Evolutionary conservation across 2,888 invertebrate species (phyloP), one percentile per base, ranked within the genome.

Genomic region (Dicranocentrus wangi): DNA sequence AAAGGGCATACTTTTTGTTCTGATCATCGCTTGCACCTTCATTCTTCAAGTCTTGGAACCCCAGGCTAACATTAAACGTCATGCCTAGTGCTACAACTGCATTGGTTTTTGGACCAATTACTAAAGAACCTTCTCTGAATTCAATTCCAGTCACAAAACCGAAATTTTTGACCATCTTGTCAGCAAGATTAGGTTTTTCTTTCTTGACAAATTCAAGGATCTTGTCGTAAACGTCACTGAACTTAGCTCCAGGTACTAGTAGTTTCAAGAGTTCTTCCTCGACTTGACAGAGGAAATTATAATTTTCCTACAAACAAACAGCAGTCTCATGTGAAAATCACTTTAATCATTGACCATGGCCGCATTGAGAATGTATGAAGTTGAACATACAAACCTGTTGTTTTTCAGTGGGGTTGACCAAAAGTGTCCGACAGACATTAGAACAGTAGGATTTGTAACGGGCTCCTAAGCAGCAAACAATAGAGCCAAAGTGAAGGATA

Each of bases 141-240:
- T 99, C 99, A 87, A 99, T 95, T 7, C 99, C 99, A 93, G 96
- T 99, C 0, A 93, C 97, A 90, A 99, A 99, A 90, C 98, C 99
- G 90, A 98, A 95, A 87, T 93, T 95, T 89, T 98, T 99, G 0
- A 97, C 97, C 72, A 99, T 90, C 88, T 95, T 96, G 76, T 97
- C 96, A 0, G 94, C 90, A 86, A 99, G 91, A 80, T 92, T 91
- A 0, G 97, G 94, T 87, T 95, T 94, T 86, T 96, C 94, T 87
- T 94, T 94, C 88, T 96, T 95, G 0, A 97, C 94, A 88, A 92
- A 92, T 78, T 92, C 92, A 42, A 95, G 89, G 1, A 94, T 96
- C 47, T 93, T 91, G 81, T 97, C 95, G 88, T 97, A 99, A 0
- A 98, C 95, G 13, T 95, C 92, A 78, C 93, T 94, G 55, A 99